Evolutionary conservation across 2,888 invertebrate genomes (phyloP).

Genomic region (Clanis bilineata): DNA sequence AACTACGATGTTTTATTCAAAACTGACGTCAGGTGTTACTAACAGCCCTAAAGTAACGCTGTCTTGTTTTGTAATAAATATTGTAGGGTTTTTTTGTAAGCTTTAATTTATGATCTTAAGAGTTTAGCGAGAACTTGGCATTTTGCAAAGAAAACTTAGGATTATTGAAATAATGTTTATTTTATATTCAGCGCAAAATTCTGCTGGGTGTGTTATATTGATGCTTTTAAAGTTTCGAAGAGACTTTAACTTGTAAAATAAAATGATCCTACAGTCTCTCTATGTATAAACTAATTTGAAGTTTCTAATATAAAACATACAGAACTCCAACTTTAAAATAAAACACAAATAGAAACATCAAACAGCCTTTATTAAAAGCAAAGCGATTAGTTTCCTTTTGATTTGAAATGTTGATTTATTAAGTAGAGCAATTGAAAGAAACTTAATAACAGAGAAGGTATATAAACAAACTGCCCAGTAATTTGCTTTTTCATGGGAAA

Average conservation of each 20-base stretch:
- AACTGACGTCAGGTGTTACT: constrained; percentile 12
- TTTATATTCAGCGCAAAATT: neutral
- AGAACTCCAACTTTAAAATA: neutral
- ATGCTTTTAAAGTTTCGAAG: too few species aligned
- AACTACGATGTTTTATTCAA: constrained; percentile 6
- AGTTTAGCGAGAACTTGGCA: neutral
- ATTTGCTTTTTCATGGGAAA: neutral
- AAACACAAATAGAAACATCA: neutral
- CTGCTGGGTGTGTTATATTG: too few species aligned
- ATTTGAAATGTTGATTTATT: neutral
- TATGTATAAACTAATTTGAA: neutral
- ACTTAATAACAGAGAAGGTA: neutral
- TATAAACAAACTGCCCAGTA: neutral
- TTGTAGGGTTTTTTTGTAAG: neutral
- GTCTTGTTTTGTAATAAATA: neutral
- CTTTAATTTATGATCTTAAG: neutral
- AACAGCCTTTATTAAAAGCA: constrained; percentile 6
- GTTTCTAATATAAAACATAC: neutral
- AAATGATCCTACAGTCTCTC: too few species aligned
- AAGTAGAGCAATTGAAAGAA: neutral
- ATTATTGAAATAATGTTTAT: neutral
- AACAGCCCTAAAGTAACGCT: neutral
- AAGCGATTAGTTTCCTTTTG: neutral
- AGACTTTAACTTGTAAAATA: too few species aligned
- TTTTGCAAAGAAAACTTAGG: neutral